A percentile compares a stretch with the other conserved stretches of the same genome.
Evolutionary conservation across 2,888 invertebrate genomes (phyloP).

Genomic region (Chrysolina haemoptera): DNA sequence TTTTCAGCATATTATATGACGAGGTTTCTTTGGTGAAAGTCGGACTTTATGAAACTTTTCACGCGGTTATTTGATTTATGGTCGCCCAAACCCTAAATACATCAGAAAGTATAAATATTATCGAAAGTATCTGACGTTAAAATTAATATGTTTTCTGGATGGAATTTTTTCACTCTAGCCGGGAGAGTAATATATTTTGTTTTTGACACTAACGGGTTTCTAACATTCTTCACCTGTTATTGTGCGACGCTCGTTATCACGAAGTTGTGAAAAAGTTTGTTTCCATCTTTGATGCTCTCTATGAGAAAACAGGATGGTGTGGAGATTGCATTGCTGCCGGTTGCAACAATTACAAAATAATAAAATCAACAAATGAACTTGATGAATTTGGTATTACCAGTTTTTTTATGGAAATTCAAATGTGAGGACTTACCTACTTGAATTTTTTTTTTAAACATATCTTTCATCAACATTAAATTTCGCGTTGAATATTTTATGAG

Average conservation of each 20-base stretch:
- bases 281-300: background rate
- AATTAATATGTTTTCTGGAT: background rate
- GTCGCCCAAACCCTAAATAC: constrained; percentile 51
- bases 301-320: background rate
- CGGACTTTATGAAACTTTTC: constrained; percentile 46
- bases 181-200: constrained; percentile 45
- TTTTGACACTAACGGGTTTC: constrained; percentile 41
- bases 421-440: no score
- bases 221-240: constrained; percentile 5
- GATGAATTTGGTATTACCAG: no score
- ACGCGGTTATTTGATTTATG: constrained; percentile 58
- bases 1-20: no score
- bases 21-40: background rate
- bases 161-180: constrained; percentile 39
- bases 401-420: no score
- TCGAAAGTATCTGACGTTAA: constrained; percentile 43
- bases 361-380: no score
- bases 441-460: no score
- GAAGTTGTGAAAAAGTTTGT: constrained; percentile 2
- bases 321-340: background rate
- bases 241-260: constrained; percentile 6
- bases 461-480: no score
- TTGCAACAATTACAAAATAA: no score
- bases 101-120: constrained; percentile 64
- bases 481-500: no score